Evolutionary conservation across 2,888 invertebrate genomes (phyloP).

Genomic region (Andrena flavipes): DNA sequence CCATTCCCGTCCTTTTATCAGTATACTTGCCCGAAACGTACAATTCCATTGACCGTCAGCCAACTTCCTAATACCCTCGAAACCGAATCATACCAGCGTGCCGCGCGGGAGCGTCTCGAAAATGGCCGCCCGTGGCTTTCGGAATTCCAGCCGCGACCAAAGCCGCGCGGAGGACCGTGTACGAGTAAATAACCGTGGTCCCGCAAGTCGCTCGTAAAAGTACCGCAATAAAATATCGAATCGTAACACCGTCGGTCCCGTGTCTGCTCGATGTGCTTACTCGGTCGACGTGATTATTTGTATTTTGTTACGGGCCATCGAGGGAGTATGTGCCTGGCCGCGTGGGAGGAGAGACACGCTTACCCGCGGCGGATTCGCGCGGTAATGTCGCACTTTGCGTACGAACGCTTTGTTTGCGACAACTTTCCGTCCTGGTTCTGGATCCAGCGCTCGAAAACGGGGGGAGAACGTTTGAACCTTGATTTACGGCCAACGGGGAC

Average conservation of each 20-base stretch:
- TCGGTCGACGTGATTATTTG: constrained; percentile 42
- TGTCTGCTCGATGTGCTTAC: constrained; percentile 13
- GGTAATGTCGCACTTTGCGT: background rate
- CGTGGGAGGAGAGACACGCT: too few species aligned
- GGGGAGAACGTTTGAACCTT: constrained; percentile 32
- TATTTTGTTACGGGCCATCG: constrained; percentile 36
- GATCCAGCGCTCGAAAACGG: background rate
- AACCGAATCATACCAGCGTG: background rate
- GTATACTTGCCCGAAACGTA: constrained; percentile 9
- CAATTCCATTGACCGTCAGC: constrained; percentile 15
- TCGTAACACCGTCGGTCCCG: constrained; percentile 27
- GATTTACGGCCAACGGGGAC: constrained; percentile 38
- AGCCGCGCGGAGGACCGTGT: constrained; percentile 5
- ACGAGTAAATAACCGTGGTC: constrained; percentile 47
- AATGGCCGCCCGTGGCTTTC: too few species aligned
- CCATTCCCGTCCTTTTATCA: constrained; percentile 19
- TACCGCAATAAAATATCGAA: constrained; percentile 56
- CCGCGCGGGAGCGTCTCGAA: background rate
- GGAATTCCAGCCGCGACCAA: too few species aligned
- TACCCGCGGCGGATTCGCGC: background rate
- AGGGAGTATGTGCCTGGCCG: too few species aligned
- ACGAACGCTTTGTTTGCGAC: background rate
- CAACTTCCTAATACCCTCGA: constrained; percentile 3
- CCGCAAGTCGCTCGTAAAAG: constrained; percentile 55
- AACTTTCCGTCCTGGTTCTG: too few species aligned